A percentile compares a stretch with the other conserved stretches of the same genome.
phyloP scores from a whole-genome alignment of 2,113 vertebrate genomes.

The Maccullochella peelii region DNA sequence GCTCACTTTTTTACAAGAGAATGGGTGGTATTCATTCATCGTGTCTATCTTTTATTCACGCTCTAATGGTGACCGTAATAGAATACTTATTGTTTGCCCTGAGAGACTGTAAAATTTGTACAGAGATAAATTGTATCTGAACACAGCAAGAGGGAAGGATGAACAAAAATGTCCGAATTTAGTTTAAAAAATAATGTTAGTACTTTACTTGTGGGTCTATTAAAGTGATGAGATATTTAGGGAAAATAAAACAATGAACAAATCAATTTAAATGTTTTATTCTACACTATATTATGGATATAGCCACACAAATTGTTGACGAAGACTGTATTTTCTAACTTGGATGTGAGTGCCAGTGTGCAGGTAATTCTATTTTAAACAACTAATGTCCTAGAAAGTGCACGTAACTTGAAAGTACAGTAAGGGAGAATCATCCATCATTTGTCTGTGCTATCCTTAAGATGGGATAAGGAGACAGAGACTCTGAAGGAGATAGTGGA shows the following conservation, averaged over 20 bases:
- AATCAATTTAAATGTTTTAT: conserved; percentile 30
- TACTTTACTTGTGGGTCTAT: conserved; percentile 14
- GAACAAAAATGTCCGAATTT: conserved; percentile 41
- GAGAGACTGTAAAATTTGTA: conserved; percentile 57
- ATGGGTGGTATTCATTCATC: conserved; percentile 56
- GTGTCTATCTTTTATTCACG: conserved; percentile 68
- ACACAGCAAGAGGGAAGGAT: conserved; percentile 22
- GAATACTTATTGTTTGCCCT: conserved; percentile 64
- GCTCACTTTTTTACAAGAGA: conserved; percentile 35
- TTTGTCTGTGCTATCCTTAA: conserved; percentile 63
- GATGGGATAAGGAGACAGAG: conserved; percentile 61
- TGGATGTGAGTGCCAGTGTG: conserved; percentile 19
- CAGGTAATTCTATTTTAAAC: conserved; percentile 32
- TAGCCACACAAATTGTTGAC: background rate
- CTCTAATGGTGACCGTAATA: conserved; percentile 60
- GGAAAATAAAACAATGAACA: conserved; percentile 24
- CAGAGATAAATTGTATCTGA: conserved; percentile 53
- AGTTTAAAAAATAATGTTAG: conserved; percentile 20
- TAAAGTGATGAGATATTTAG: conserved; percentile 14
- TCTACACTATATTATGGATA: conserved; percentile 5
- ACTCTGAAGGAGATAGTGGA: conserved; percentile 73
- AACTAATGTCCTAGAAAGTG: conserved; percentile 51
- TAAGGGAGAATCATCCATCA: conserved; percentile 65
- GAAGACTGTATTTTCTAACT: conserved; percentile 3
- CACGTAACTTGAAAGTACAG: conserved; percentile 67